Evolutionary conservation across 2,797 vertebrate species (phyloP).

Genomic region (Enteromius viviparus): DNA sequence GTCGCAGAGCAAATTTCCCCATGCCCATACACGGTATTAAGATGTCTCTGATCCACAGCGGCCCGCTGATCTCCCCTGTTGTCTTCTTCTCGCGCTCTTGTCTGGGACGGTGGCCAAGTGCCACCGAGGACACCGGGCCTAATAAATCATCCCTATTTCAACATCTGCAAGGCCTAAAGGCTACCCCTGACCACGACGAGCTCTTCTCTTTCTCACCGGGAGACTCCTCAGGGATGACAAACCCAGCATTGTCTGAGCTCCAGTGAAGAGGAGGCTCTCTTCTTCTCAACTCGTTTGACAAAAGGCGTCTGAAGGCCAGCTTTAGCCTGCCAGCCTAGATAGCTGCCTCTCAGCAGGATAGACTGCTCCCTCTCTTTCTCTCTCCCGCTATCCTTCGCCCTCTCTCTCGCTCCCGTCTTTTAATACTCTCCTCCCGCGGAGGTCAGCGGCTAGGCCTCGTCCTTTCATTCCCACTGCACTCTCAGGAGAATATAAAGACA

Average conservation of each 20-base stretch:
- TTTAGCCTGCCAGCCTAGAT: conserved; percentile 87
- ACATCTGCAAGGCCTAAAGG: conserved; percentile 89
- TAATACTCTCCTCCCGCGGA: conserved; percentile 87
- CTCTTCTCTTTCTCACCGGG: conserved; percentile 88
- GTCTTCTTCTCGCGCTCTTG: conserved; percentile 67
- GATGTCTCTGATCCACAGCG: conserved; percentile 71
- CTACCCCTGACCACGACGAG: conserved; percentile 82
- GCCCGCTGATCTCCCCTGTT: conserved; percentile 65
- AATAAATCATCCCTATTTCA: conserved; percentile 94
- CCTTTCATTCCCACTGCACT: conserved; percentile 87
- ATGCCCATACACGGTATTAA: conserved; percentile 82
- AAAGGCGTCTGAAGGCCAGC: conserved; percentile 92
- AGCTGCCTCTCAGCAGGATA: conserved; percentile 86
- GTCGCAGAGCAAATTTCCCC: conserved; percentile 71
- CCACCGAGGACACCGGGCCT: conserved; percentile 88
- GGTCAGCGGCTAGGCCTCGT: conserved; percentile 81
- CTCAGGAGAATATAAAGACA: conserved; percentile 97
- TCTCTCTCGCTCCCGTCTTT: conserved; percentile 64
- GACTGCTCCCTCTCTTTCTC: conserved; percentile 66
- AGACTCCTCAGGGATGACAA: conserved; percentile 84
- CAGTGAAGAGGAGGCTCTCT: conserved; percentile 93
- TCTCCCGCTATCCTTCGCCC: conserved; percentile 57
- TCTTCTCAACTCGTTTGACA: conserved; percentile 81
- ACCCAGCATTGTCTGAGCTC: conserved; percentile 90
- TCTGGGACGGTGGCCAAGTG: conserved; percentile 94